Percentiles rank a stretch among this genome's conserved stretches.
Evolutionary conservation across 1,140 invertebrate species (phyloP).

Genomic region (Sminthurinus signatus): DNA sequence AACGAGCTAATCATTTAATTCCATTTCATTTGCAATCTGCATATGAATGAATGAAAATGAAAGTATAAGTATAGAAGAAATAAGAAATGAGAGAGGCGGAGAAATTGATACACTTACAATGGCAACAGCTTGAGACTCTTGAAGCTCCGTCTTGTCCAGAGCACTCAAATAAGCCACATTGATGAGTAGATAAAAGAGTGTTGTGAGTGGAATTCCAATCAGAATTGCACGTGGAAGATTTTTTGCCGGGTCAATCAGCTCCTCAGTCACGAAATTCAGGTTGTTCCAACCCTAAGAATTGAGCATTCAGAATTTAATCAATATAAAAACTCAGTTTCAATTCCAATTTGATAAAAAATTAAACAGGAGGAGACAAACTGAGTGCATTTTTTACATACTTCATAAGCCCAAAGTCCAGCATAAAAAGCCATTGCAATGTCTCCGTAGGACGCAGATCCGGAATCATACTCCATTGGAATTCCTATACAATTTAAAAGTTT

Average conservation of each 20-base stretch:
- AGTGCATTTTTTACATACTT: too few species aligned
- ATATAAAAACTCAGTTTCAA: too few species aligned
- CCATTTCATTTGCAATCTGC: too few species aligned
- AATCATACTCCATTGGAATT: conserved; percentile 40
- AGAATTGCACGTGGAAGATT: conserved; percentile 69
- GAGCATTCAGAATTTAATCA: too few species aligned
- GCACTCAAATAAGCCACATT: conserved; percentile 90
- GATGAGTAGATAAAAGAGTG: conserved; percentile 78
- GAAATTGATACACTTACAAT: conserved; percentile 51
- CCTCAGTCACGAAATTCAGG: conserved; percentile 39
- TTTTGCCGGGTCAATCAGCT: conserved; percentile 44
- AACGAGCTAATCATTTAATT: background rate
- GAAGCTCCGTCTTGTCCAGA: conserved; percentile 69
- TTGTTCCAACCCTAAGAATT: conserved; percentile 69
- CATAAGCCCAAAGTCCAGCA: conserved; percentile 78
- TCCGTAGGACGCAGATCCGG: conserved; percentile 51
- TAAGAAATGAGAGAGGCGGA: too few species aligned
- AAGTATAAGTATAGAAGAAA: too few species aligned
- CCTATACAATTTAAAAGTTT: too few species aligned
- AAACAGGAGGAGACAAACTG: too few species aligned
- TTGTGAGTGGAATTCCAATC: conserved; percentile 84
- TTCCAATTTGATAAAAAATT: too few species aligned
- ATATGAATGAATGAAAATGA: too few species aligned
- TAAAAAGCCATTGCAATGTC: conserved; percentile 71
- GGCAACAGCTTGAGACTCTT: conserved; percentile 73